Evolutionary conservation across 2,888 invertebrate species (phyloP), one percentile per base, ranked within the genome.

Genomic region (Galerucella nymphaeae): DNA sequence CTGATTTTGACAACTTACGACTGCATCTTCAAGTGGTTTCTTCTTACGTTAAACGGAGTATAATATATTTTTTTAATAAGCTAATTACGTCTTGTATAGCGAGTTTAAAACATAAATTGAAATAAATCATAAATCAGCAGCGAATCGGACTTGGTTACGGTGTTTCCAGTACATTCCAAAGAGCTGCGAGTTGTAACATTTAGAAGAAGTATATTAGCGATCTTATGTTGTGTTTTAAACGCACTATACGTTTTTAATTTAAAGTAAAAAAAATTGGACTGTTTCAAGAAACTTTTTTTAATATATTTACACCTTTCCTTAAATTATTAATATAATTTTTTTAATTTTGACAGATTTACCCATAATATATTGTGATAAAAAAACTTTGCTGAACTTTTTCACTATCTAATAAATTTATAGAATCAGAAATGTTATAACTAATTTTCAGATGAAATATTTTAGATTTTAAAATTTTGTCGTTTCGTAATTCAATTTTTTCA

Each of bases 201-300:
- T 16, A 53, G 16, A 53, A n/a, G 8, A 18, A 30, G n/a, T n/a
- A n/a, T 30, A 30, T 30, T 30, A 30, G 23, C 4, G 50, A 16
- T 53, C n/a, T n/a, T 18, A 53, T 5, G 4, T 38, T 30, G 30
- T 30, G n/a, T 23, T 58, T 58, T 58, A 58, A 58, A 30, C n/a
- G 23, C 58, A 58, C 58, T 58, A 14, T 30, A 53, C 23, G n/a
- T 14, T 58, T 58, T 58, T 3, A 57, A 18, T 57, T 23, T 42
- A 42, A 42, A 55, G 16, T 18, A 23, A n/a, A 23, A 30, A 58
- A n/a, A 14, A 58, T 58, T 58, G 58, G 58, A 58, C 58, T 58
- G 58, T 58, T 58, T 38, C 1, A 58, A 58, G 23, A 30, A 30
- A 58, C 9, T 16, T 14, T 58, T 58, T 58, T 30, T 58, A 58